A percentile compares a stretch with the other conserved stretches of the same genome.
Conservation (phyloP, 2,797 vertebrate genomes). For the Centroberyx gerrardi region DNA sequence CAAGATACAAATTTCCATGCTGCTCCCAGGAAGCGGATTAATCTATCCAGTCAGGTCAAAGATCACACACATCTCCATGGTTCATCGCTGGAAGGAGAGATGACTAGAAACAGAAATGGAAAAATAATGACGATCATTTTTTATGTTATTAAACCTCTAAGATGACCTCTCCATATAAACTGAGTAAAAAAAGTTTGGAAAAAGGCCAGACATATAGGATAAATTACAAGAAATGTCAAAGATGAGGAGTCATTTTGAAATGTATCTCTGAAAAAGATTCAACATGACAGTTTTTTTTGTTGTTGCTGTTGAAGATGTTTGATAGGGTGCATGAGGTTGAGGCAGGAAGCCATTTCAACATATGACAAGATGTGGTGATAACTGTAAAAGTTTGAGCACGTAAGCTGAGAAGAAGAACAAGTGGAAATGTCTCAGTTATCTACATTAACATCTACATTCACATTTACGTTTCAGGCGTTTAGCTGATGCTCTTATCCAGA, state of each 20-base stretch:
- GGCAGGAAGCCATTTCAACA: slow-evolving; percentile 19
- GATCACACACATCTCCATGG: slow-evolving; percentile 32
- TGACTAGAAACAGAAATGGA: slow-evolving; percentile 41
- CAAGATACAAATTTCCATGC: slow-evolving; percentile 64
- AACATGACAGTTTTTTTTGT: background rate
- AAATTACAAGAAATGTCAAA: background rate
- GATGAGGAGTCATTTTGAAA: background rate
- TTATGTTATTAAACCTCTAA: slow-evolving; percentile 33
- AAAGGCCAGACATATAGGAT: background rate
- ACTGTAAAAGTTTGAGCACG: background rate
- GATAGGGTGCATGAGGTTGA: background rate
- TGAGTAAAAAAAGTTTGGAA: slow-evolving; percentile 28
- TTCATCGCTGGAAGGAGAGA: slow-evolving; percentile 36
- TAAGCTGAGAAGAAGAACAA: background rate
- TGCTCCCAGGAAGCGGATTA: slow-evolving; percentile 67
- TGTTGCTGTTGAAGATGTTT: background rate
- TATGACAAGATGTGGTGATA: background rate
- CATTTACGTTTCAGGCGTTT: too few relatives aligned
- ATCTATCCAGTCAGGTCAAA: slow-evolving; percentile 62
- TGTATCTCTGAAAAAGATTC: background rate
- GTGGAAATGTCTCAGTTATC: background rate
- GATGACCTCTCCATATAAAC: slow-evolving; percentile 30
- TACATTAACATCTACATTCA: too few relatives aligned
- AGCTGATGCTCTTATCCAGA: too few relatives aligned
- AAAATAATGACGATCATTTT: slow-evolving; percentile 50